Evolutionary conservation across 2,888 invertebrate species (phyloP).

Genomic region (Erebia aethiops): DNA sequence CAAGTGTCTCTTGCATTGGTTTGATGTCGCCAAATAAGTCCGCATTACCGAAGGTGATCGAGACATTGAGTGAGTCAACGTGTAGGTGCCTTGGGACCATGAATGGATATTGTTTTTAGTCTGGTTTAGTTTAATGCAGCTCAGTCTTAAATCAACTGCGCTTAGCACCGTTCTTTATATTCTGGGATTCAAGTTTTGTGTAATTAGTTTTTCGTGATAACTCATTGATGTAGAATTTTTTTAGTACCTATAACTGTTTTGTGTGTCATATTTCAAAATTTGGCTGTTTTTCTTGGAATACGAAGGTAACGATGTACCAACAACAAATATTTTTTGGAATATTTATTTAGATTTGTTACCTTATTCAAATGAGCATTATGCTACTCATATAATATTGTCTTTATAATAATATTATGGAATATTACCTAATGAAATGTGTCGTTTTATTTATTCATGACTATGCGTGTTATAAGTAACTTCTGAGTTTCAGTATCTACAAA

Average conservation of each 20-base stretch:
- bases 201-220: conserved; percentile 6
- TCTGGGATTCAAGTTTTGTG: neutral
- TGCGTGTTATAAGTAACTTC: neutral
- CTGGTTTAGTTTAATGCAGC: conserved; percentile 61
- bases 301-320: neutral
- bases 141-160: conserved; percentile 57
- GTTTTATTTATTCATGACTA: neutral
- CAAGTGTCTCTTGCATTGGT: conserved; percentile 63
- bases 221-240: no score
- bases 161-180: conserved; percentile 44
- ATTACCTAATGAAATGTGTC: neutral
- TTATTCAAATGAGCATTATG: neutral
- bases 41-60: conserved; percentile 77
- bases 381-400: neutral
- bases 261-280: neutral
- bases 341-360: neutral
- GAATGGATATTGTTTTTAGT: conserved; percentile 50
- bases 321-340: neutral
- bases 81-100: conserved; percentile 66
- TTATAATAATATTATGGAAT: neutral
- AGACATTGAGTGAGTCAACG: conserved; percentile 72
- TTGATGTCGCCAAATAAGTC: conserved; percentile 79
- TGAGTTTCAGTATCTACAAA: no score
- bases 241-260: no score
- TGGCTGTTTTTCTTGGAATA: neutral